phyloP scores from a whole-genome alignment of 2,888 invertebrate genomes.

The Acleris emargana region DNA sequence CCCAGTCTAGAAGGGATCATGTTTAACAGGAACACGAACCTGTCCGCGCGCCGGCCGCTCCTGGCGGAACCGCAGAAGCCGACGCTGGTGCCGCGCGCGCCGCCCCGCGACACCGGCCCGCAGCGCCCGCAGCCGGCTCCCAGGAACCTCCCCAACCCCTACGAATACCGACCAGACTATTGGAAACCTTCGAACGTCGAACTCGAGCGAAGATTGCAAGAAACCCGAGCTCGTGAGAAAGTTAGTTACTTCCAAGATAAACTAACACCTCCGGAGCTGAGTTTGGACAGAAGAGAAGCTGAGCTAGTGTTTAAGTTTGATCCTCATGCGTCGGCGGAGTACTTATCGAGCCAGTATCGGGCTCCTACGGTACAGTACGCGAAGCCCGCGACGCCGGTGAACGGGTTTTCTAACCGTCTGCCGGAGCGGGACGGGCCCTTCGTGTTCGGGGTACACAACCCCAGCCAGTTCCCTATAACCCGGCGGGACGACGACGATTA shows the following conservation, averaged over 20 bases:
- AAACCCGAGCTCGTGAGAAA: slow-evolving; percentile 74
- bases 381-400: slow-evolving; percentile 73
- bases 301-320: slow-evolving; percentile 79
- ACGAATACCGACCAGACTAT: slow-evolving; percentile 70
- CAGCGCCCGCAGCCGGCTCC: slow-evolving; percentile 67
- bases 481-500: slow-evolving; percentile 75
- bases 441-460: slow-evolving; percentile 85
- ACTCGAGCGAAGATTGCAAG: slow-evolving; percentile 74
- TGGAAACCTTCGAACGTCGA: slow-evolving; percentile 80
- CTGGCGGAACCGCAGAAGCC: slow-evolving; percentile 79
- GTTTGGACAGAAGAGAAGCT: slow-evolving; percentile 74
- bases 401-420: slow-evolving; percentile 70
- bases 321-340: slow-evolving; percentile 74
- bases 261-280: slow-evolving; percentile 71
- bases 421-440: slow-evolving; percentile 83
- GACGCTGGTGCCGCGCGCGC: slow-evolving; percentile 72
- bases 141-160: slow-evolving; percentile 60
- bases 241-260: slow-evolving; percentile 79
- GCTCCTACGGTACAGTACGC: slow-evolving; percentile 74
- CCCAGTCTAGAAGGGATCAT: slow-evolving; percentile 80
- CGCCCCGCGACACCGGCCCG: slow-evolving; percentile 72
- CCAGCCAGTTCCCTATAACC: slow-evolving; percentile 76
- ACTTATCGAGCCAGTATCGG: slow-evolving; percentile 73
- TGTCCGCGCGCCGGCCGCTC: slow-evolving; percentile 78
- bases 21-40: slow-evolving; percentile 79